A percentile compares a stretch with the other conserved stretches of the same genome.
phyloP scores from a whole-genome alignment of 2,113 vertebrate species.

The Campylomormyrus tamandua region DNA sequence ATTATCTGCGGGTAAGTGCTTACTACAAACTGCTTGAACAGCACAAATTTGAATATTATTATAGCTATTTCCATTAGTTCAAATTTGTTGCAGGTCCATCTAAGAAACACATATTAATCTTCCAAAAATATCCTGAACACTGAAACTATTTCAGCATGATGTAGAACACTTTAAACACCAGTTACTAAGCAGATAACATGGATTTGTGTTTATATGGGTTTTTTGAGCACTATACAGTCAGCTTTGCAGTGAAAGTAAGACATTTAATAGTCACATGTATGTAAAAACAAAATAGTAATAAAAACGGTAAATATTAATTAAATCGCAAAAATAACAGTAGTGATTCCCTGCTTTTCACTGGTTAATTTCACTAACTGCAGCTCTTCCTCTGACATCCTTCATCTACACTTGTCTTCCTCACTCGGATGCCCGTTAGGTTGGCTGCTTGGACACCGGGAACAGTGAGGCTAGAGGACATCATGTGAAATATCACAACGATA shows the following conservation, averaged over 20 bases:
- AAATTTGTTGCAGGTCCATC: background rate
- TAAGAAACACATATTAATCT: background rate
- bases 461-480: background rate
- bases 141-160: background rate
- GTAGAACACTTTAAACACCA: background rate
- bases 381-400: background rate
- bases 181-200: background rate
- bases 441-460: background rate
- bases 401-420: background rate
- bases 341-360: background rate
- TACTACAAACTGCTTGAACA: background rate
- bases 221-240: background rate
- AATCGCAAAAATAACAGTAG: background rate
- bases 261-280: background rate
- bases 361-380: background rate
- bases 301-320: background rate
- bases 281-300: background rate
- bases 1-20: background rate
- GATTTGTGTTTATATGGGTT: background rate
- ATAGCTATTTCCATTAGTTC: background rate
- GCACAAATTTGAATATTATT: background rate
- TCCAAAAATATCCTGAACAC: background rate
- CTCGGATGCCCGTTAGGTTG: background rate
- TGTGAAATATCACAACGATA: background rate
- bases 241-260: background rate